These are phyloP conservation scores for Erpobdella octoculata DNA, from an alignment of 2,888 invertebrate genomes.

Conservation along the genomic window DNA sequence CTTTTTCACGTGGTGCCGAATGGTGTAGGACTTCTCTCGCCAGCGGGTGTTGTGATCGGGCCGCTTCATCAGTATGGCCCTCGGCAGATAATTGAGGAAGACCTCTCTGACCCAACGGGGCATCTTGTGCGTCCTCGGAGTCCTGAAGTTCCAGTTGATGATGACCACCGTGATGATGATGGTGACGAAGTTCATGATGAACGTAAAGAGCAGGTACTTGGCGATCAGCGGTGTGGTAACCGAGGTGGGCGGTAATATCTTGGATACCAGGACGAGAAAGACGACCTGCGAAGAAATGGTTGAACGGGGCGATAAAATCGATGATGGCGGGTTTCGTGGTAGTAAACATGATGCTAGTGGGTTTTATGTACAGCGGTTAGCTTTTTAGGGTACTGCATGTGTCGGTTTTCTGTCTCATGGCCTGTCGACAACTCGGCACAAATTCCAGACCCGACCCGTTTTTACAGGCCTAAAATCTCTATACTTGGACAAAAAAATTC, in stretches of 20 bases:
- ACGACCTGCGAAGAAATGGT: slow-evolving; percentile 34
- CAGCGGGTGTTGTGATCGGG: slow-evolving; percentile 55
- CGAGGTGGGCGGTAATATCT: slow-evolving; percentile 96
- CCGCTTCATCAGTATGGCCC: slow-evolving; percentile 85
- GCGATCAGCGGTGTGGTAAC: slow-evolving; percentile 94
- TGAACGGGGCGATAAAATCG: slow-evolving; percentile 65
- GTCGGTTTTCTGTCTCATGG: too few species aligned
- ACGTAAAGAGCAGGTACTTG: slow-evolving; percentile 83
- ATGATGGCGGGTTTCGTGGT: too few species aligned
- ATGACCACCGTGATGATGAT: slow-evolving; percentile 97
- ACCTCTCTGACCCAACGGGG: slow-evolving; percentile 90
- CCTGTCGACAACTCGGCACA: too few species aligned
- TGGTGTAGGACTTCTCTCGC: slow-evolving; percentile 25
- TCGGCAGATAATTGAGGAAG: slow-evolving; percentile 87
- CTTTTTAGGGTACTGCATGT: too few species aligned
- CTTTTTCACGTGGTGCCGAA: slow-evolving; percentile 20
- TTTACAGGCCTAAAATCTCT: too few species aligned
- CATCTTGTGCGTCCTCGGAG: slow-evolving; percentile 94
- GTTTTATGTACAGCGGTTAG: too few species aligned
- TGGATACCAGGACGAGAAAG: slow-evolving; percentile 64
- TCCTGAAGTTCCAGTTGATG: slow-evolving; percentile 95
- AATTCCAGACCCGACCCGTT: too few species aligned
- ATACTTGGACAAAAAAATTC: too few species aligned
- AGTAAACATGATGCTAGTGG: too few species aligned
- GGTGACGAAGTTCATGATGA: slow-evolving; percentile 99